Evolutionary conservation across 2,888 invertebrate genomes (phyloP).

Genomic region (Kryphioiulus occultus): DNA sequence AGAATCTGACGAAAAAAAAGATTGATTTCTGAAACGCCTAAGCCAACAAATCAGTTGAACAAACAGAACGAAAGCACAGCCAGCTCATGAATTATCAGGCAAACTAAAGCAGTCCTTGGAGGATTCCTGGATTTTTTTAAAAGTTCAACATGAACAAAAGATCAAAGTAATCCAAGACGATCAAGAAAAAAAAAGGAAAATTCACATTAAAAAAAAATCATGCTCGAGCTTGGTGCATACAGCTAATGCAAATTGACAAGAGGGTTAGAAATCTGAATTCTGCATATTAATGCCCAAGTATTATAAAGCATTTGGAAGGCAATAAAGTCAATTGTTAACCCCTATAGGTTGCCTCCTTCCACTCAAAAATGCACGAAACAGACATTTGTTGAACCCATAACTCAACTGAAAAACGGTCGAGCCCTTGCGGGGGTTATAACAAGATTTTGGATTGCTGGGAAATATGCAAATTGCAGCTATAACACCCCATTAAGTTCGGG

Average conservation of each 20-base stretch:
- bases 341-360: background rate
- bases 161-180: too few species aligned
- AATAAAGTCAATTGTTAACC: constrained; percentile 9
- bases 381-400: background rate
- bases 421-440: background rate
- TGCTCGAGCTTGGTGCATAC: background rate
- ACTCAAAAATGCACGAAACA: background rate
- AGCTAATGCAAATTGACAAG: background rate
- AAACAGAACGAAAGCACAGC: too few species aligned
- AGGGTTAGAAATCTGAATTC: background rate
- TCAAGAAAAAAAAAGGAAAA: too few species aligned
- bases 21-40: too few species aligned
- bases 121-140: too few species aligned
- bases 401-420: background rate
- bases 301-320: background rate
- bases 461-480: constrained; percentile 1
- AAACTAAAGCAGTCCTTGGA: too few species aligned
- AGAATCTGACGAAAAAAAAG: too few species aligned
- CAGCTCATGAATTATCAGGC: too few species aligned
- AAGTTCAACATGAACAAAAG: too few species aligned
- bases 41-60: too few species aligned
- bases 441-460: constrained; percentile 4
- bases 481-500: constrained; percentile 31
- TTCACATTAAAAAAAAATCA: too few species aligned
- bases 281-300: background rate